Conservation (phyloP, 2,797 vertebrate genomes). For the Dallia pectoralis region DNA sequence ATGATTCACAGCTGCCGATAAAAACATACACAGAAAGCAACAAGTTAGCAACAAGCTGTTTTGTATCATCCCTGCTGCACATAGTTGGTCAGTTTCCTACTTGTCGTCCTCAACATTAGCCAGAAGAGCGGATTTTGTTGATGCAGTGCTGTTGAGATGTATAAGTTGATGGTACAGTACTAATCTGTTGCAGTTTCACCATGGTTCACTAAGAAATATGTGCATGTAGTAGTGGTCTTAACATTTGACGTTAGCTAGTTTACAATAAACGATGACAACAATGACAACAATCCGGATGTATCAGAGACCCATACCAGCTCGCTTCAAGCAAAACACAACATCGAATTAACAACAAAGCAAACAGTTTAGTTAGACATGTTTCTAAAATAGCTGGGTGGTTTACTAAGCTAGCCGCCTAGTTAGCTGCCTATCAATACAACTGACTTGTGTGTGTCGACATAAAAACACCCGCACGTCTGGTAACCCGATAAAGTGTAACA, state of each 20-base stretch:
- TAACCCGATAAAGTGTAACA: background rate
- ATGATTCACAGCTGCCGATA: no score
- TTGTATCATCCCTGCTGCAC: no score
- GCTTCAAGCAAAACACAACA: background rate
- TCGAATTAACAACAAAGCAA: background rate
- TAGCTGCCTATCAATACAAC: background rate
- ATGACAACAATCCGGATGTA: background rate
- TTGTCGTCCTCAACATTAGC: no score
- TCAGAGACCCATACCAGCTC: background rate
- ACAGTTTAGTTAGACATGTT: background rate
- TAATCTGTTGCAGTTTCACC: no score
- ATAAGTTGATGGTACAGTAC: no score
- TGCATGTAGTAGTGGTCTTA: background rate
- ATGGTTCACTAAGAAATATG: background rate
- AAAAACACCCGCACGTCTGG: background rate
- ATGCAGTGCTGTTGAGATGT: no score
- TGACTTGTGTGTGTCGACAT: background rate
- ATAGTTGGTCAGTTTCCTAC: no score
- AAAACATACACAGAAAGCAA: no score
- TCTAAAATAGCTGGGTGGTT: constrained; percentile 43
- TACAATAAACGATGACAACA: background rate
- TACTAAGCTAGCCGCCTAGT: constrained; percentile 20
- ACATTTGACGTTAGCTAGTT: background rate
- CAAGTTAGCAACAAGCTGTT: no score
- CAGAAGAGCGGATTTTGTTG: no score